Conservation (phyloP, 2,113 vertebrate species). For the Scolopax mira region DNA sequence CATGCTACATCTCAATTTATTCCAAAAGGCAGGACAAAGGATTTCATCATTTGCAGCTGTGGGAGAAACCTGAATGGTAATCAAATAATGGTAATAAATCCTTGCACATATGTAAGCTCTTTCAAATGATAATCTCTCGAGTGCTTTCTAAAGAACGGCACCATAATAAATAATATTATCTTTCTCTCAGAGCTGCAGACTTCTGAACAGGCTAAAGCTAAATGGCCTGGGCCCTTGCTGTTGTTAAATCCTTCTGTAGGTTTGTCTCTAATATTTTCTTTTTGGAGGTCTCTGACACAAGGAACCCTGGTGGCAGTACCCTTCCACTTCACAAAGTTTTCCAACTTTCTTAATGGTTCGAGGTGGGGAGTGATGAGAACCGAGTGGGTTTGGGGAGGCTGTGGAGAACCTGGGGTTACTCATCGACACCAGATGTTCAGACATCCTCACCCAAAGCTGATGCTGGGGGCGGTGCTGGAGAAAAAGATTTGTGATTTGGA, state of each 20-base stretch:
- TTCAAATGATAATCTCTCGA: neutral
- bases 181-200: neutral
- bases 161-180: neutral
- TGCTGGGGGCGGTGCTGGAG: neutral
- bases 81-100: neutral
- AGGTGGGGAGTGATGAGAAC: neutral
- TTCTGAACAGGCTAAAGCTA: neutral
- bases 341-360: neutral
- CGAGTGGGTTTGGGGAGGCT: neutral
- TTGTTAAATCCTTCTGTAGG: no score
- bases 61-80: neutral
- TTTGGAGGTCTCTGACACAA: neutral
- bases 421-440: accelerated
- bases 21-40: neutral
- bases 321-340: no score
- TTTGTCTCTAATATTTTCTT: neutral
- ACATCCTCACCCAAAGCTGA: neutral
- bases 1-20: neutral
- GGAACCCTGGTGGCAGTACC: neutral
- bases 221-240: neutral
- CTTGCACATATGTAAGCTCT: neutral
- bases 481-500: neutral
- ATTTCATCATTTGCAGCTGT: neutral
- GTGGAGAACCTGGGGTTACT: accelerated
- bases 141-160: neutral